A percentile compares a stretch with the other conserved stretches of the same genome.
Evolutionary conservation across 2,797 vertebrate genomes (phyloP).

Genomic region (Myripristis jacobus): DNA sequence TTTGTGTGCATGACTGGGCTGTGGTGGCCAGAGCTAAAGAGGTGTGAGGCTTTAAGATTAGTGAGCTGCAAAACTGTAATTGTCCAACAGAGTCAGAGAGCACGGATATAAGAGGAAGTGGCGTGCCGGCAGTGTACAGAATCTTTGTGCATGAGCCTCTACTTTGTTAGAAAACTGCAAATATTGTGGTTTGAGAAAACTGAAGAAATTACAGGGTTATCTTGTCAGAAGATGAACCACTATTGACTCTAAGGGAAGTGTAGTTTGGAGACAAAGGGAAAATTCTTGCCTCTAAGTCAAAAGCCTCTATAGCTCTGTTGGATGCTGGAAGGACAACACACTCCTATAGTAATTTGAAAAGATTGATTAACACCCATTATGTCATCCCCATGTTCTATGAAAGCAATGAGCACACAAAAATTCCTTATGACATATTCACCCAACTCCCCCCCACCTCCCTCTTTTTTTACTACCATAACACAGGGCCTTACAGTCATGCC

Average conservation of each 20-base stretch:
- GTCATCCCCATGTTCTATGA: neutral
- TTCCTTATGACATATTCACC: slow-evolving; percentile 15
- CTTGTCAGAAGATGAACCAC: slow-evolving; percentile 78
- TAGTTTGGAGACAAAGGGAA: slow-evolving; percentile 45
- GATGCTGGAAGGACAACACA: neutral
- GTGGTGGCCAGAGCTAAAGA: slow-evolving; percentile 17
- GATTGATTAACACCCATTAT: slow-evolving; percentile 1
- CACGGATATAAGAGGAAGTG: neutral
- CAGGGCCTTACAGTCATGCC: neutral
- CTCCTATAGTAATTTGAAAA: neutral
- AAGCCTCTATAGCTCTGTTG: neutral
- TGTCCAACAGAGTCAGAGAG: slow-evolving; percentile 8
- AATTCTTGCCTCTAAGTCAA: neutral
- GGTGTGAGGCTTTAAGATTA: slow-evolving; percentile 34
- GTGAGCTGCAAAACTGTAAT: slow-evolving; percentile 38
- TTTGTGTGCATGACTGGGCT: slow-evolving; percentile 3
- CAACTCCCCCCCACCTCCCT: slow-evolving; percentile 47
- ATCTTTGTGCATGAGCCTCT: slow-evolving; percentile 30
- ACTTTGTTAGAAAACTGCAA: slow-evolving; percentile 61
- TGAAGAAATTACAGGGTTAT: slow-evolving; percentile 68
- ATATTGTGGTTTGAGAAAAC: slow-evolving; percentile 74
- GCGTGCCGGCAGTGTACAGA: slow-evolving; percentile 9
- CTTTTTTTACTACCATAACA: neutral
- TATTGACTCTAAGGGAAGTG: slow-evolving; percentile 54
- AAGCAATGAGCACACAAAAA: neutral